Evolutionary conservation across 2,888 invertebrate species (phyloP).

Genomic region (Synergus japonicus): DNA sequence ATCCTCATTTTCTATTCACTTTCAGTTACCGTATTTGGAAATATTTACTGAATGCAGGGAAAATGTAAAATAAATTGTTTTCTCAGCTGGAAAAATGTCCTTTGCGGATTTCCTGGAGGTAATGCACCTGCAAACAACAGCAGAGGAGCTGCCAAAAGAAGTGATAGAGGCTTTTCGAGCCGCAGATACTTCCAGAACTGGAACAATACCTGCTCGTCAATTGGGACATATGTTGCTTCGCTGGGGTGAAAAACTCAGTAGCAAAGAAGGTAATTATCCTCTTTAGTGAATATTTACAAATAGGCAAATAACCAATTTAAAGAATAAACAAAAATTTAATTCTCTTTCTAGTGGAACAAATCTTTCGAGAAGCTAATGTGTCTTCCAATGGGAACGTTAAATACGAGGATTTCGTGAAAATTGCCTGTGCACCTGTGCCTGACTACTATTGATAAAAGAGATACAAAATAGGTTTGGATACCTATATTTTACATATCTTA

Average conservation of each 20-base stretch:
- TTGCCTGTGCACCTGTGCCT: slow-evolving; percentile 94
- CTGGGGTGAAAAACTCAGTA: slow-evolving; percentile 92
- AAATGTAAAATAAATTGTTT: not conserved
- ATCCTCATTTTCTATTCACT: not conserved
- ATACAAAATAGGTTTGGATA: not conserved
- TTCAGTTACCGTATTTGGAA: not conserved
- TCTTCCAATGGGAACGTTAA: slow-evolving; percentile 87
- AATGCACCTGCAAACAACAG: slow-evolving; percentile 93
- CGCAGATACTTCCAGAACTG: slow-evolving; percentile 86
- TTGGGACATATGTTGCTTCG: slow-evolving; percentile 90
- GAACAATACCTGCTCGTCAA: slow-evolving; percentile 89
- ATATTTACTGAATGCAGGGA: no score
- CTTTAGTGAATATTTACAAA: slow-evolving; percentile 2
- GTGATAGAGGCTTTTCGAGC: slow-evolving; percentile 94
- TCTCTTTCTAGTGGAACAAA: slow-evolving; percentile 85
- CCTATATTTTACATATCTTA: not conserved
- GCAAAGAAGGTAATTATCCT: slow-evolving; percentile 80
- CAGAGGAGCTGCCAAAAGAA: slow-evolving; percentile 90
- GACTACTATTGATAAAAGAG: slow-evolving; percentile 86
- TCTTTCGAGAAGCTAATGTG: slow-evolving; percentile 94
- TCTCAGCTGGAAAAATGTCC: slow-evolving; percentile 90
- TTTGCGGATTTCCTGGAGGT: slow-evolving; percentile 97
- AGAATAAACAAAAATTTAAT: not conserved
- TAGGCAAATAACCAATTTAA: slow-evolving; percentile 44
- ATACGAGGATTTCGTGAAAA: slow-evolving; percentile 95